A percentile compares a stretch with the other conserved stretches of the same genome.
phyloP scores from a whole-genome alignment of 2,797 vertebrate genomes.

The Anabas testudineus region DNA sequence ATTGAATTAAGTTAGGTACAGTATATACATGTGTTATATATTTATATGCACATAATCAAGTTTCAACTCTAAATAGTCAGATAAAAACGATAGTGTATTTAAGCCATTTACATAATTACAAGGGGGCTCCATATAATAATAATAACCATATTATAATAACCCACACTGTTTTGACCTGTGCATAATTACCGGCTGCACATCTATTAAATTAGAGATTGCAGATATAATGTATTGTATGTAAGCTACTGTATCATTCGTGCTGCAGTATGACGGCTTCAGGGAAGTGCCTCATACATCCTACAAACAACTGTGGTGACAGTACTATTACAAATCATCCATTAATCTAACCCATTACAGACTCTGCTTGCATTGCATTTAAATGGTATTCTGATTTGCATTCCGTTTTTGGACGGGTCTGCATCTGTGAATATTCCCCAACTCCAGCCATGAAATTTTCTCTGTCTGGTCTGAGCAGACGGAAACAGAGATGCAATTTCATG shows the following conservation, averaged over 20 bases:
- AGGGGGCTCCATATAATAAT: slow-evolving; percentile 16
- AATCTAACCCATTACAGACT: slow-evolving; percentile 51
- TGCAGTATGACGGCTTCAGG: slow-evolving; percentile 31
- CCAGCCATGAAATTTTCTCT: slow-evolving; percentile 51
- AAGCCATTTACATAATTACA: slow-evolving; percentile 48
- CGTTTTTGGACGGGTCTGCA: slow-evolving; percentile 12
- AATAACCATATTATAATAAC: slow-evolving; percentile 18
- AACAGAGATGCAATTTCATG: slow-evolving; percentile 70
- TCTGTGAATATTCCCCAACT: slow-evolving; percentile 4
- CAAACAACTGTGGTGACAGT: slow-evolving; percentile 48
- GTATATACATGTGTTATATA: background rate
- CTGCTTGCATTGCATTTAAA: slow-evolving; percentile 45
- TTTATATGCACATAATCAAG: slow-evolving; percentile 32
- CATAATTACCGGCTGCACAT: slow-evolving; percentile 49
- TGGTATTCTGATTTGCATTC: slow-evolving; percentile 47
- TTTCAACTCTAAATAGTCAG: slow-evolving; percentile 25
- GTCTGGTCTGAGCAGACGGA: slow-evolving; percentile 47
- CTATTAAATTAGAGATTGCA: slow-evolving; percentile 36
- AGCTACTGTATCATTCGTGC: slow-evolving; percentile 13
- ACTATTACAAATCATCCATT: slow-evolving; percentile 59
- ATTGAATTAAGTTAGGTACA: slow-evolving; percentile 11
- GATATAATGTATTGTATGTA: slow-evolving; percentile 6
- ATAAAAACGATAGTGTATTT: slow-evolving; percentile 43
- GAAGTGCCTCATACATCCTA: slow-evolving; percentile 38
- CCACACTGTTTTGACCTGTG: slow-evolving; percentile 38